phyloP scores from a whole-genome alignment of 2,113 vertebrate genomes.

The Phalacrocorax carbo region DNA sequence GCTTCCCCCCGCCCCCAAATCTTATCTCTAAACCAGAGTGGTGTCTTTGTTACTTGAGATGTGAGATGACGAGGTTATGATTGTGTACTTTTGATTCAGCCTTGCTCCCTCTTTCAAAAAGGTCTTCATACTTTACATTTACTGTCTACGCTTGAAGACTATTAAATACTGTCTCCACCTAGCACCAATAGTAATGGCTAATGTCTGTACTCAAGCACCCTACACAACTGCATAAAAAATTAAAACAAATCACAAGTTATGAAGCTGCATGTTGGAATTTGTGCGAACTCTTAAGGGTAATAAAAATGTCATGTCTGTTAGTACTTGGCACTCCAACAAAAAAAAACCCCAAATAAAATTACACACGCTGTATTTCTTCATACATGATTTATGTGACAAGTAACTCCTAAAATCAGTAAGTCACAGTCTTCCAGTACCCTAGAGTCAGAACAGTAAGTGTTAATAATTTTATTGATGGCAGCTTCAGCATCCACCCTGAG shows the following conservation, averaged over 20 bases:
- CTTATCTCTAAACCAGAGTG: background rate
- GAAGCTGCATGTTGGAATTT: background rate
- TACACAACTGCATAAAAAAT: background rate
- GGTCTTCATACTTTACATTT: background rate
- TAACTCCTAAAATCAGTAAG: background rate
- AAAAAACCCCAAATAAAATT: background rate
- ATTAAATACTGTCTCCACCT: background rate
- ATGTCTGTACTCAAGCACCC: background rate
- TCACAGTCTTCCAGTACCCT: background rate
- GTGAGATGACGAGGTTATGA: background rate
- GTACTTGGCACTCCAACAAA: background rate
- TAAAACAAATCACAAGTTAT: background rate
- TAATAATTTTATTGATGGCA: background rate
- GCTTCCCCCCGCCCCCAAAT: background rate
- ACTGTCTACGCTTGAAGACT: background rate
- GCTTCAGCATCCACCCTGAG: background rate
- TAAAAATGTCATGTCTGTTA: background rate
- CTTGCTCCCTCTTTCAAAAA: background rate
- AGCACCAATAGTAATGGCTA: background rate
- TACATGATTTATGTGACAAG: background rate
- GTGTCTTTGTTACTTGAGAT: background rate
- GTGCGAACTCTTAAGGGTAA: background rate
- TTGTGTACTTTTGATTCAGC: background rate
- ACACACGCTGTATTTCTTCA: background rate
- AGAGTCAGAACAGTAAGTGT: background rate